Base-by-base conservation (phyloP, 2,797 vertebrate genomes). In the Galaxias olidus region DNA sequence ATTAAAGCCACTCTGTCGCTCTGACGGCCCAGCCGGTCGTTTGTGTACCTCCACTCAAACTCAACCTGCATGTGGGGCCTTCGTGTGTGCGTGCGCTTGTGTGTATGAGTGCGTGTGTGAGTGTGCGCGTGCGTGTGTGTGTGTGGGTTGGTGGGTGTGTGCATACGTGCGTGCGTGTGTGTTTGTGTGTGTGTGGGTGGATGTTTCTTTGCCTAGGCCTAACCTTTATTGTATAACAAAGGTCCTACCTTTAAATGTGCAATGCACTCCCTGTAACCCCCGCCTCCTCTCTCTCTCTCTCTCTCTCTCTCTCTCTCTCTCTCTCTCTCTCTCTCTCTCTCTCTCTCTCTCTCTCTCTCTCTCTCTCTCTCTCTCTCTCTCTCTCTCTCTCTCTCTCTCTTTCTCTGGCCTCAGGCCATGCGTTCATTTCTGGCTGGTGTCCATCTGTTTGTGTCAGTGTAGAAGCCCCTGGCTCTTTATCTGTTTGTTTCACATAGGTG, bases 371-470 rank as follows among this genome's bases (percentile, higher is more conserved):
- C 57, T 84, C 73, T 18, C 53, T 68, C 68, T 20, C 14, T 73
- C 64, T 70, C 59, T 68, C 52, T 78, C 52, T 53, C 51, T 65
- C 69, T 69, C 44, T 68, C 60, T 17, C 76, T 86, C 86, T 72
- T 30, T 78, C 74, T 80, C 68, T 68, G 19, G 81, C 91, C 94
- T 70, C 89, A 93, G 0, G 93, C 92, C 80, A 90, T 94, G 90
- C 94, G 93, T 94, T 91, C 95, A 80, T 94, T 96, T 85, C 92
- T 92, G 59, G 95, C 91, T 87, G 87, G 90, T 0, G 90, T 94
- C 83, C 93, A 93, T 75, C 93, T 96, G 57, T 92, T 94, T 71
- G 93, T 90, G 0, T 93, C 92, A 89, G 71, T 65, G 72, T 81
- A 81, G 76, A 73, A 79, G 77, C 82, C 55, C 57, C 71, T 13